These are phyloP conservation scores for Tridacna crocea DNA, from an alignment of 2,888 invertebrate genomes.

Conservation along the genomic window DNA sequence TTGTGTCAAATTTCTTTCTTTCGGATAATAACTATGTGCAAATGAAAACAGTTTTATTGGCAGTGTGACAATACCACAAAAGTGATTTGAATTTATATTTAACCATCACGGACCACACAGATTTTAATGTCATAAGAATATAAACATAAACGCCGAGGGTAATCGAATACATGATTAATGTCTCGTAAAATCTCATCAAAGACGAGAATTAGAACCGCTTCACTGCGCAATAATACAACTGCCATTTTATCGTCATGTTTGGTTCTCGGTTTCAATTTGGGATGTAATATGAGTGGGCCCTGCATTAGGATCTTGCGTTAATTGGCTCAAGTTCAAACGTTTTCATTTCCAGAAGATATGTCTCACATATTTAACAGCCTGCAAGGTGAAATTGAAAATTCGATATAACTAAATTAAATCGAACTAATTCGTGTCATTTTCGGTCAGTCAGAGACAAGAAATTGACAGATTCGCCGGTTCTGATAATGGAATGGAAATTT, in stretches of 20 bases:
- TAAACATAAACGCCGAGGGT: constrained; percentile 30
- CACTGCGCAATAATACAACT: constrained; percentile 33
- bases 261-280: constrained; percentile 16
- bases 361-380: constrained; percentile 22
- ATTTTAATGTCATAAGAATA: constrained; percentile 19
- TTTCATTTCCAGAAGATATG: constrained; percentile 19
- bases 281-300: constrained; percentile 28
- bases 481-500: constrained; percentile 1
- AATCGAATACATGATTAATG: constrained; percentile 51
- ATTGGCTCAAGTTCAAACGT: constrained; percentile 18
- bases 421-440: constrained; percentile 17
- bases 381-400: constrained; percentile 14
- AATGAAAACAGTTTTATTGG: constrained; percentile 27
- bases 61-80: constrained; percentile 20
- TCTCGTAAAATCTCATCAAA: constrained; percentile 49
- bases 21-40: constrained; percentile 19
- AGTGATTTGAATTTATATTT: constrained; percentile 27
- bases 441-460: not conserved
- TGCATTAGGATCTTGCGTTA: constrained; percentile 22
- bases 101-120: constrained; percentile 19
- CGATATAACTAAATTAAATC: constrained; percentile 18
- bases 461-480: constrained; percentile 14
- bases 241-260: constrained; percentile 26
- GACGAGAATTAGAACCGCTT: constrained; percentile 48
- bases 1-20: constrained; percentile 7